Percentiles rank a stretch among this genome's conserved stretches.
phyloP scores from a whole-genome alignment of 2,113 vertebrate species.

The Tylochromis polylepis region DNA sequence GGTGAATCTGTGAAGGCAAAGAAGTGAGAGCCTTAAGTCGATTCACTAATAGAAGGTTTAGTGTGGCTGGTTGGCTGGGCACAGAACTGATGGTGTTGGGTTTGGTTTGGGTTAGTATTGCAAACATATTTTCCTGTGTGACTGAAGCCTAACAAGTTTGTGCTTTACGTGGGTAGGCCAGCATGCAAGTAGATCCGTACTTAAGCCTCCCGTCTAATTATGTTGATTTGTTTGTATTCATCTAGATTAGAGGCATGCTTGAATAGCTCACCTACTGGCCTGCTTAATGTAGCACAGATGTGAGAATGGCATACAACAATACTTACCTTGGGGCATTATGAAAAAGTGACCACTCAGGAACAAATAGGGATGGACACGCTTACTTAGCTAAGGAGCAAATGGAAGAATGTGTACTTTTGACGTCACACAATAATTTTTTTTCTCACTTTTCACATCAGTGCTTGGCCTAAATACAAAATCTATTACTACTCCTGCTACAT shows the following conservation, averaged over 20 bases:
- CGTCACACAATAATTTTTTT: neutral
- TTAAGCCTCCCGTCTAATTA: neutral
- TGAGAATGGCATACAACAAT: neutral
- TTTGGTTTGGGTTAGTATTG: too few relatives aligned
- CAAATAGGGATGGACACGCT: neutral
- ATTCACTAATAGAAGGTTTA: conserved; percentile 19
- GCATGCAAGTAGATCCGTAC: neutral
- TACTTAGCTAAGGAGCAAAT: neutral
- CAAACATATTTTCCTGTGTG: neutral
- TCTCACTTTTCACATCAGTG: neutral
- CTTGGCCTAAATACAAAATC: neutral
- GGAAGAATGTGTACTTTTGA: neutral
- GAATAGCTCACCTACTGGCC: neutral
- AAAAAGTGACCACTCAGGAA: neutral
- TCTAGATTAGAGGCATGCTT: neutral
- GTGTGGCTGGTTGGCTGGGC: neutral
- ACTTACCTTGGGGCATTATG: neutral
- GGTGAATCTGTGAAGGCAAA: conserved; percentile 3
- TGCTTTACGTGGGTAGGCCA: neutral
- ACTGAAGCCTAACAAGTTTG: neutral
- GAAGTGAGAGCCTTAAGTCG: conserved; percentile 1
- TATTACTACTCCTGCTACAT: neutral
- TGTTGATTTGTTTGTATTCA: conserved; percentile 5
- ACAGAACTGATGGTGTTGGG: neutral
- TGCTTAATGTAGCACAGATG: neutral